A percentile compares a stretch with the other conserved stretches of the same genome.
phyloP scores from a whole-genome alignment of 2,888 invertebrate genomes.

The Corythucha ciliata region DNA sequence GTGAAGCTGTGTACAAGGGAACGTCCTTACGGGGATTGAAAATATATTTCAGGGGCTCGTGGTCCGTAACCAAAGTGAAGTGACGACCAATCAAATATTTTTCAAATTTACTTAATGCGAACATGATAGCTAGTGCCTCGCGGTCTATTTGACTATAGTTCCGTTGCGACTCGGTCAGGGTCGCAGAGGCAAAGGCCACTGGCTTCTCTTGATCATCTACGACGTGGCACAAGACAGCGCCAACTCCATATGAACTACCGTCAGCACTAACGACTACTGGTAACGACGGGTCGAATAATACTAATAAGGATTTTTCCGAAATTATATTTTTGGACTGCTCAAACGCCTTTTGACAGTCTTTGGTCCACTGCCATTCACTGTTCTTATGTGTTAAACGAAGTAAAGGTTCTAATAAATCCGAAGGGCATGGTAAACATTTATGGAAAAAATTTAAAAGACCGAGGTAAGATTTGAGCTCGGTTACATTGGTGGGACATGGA shows the following conservation, averaged over 20 bases:
- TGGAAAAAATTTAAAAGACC: constrained; percentile 19
- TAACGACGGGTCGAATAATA: constrained; percentile 31
- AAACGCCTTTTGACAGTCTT: constrained; percentile 10
- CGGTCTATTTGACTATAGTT: constrained; percentile 4
- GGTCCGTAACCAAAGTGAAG: constrained; percentile 4
- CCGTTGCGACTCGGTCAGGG: neutral
- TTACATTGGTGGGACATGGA: neutral
- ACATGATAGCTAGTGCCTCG: constrained; percentile 2
- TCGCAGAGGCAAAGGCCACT: constrained; percentile 6
- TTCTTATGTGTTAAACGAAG: constrained; percentile 13
- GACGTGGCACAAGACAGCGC: constrained; percentile 32
- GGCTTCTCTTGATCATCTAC: constrained; percentile 2
- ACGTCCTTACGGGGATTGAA: neutral
- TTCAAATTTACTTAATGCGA: constrained; percentile 13
- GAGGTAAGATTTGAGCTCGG: constrained; percentile 5
- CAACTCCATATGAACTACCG: constrained; percentile 33
- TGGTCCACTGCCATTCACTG: neutral
- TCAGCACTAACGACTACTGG: no score
- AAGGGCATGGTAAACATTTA: constrained; percentile 13
- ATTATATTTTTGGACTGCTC: constrained; percentile 12
- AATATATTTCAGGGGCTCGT: constrained; percentile 3
- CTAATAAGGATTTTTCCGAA: constrained; percentile 34
- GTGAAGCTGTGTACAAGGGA: neutral
- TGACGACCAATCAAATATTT: neutral
- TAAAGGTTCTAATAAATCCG: constrained; percentile 5